Base-by-base conservation (phyloP, 2,113 vertebrate genomes). In the Ophiodon elongatus region DNA sequence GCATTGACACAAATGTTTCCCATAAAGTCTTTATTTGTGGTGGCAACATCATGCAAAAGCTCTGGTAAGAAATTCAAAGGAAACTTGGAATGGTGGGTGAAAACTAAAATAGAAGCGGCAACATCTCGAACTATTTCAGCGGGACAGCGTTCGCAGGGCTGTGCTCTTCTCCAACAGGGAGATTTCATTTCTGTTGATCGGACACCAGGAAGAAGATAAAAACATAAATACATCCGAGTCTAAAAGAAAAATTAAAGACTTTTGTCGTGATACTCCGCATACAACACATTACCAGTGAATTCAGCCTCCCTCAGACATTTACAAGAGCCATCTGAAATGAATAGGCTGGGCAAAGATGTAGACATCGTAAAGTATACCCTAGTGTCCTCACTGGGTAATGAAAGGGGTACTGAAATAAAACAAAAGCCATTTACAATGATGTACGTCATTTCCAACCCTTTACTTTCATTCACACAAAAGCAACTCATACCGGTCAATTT, bases 21-120 rank as follows among this genome's bases (percentile, higher is more conserved):
- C 83, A 88, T 87, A 80, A 85, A 85, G 82, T 88, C 71, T 95
- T 95, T 95, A 95, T 95, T 95, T 78, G 77, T 91, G 89, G 84
- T 79, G 85, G 88, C 86, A 91, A 88, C 76, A 89, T 90, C 91
- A 91, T 93, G 90, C 94, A 91, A 88, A 89, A 89, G 75, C 73
- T 85, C 66, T 33, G 83, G 50, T 62, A 71, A 73, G 68, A 76
- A 63, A 82, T 23, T 27, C 0, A 75, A 83, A 41, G 13, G 43
- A 79, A 73, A 66, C 23, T 60, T 73, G 88, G 86, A 92, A 91
- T 88, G 84, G 68, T 69, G 77, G 62, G 77, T 80, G 54, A 67
- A 76, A 83, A 75, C 37, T 31, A 67, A 76, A 73, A 73, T 14
- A 67, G 47, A 82, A 70, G 72, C 76, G 39, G 56, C 64, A 75